Evolutionary conservation across 2,888 invertebrate species (phyloP), one percentile per base, ranked within the genome.

Genomic region (Andricus quercusramuli): DNA sequence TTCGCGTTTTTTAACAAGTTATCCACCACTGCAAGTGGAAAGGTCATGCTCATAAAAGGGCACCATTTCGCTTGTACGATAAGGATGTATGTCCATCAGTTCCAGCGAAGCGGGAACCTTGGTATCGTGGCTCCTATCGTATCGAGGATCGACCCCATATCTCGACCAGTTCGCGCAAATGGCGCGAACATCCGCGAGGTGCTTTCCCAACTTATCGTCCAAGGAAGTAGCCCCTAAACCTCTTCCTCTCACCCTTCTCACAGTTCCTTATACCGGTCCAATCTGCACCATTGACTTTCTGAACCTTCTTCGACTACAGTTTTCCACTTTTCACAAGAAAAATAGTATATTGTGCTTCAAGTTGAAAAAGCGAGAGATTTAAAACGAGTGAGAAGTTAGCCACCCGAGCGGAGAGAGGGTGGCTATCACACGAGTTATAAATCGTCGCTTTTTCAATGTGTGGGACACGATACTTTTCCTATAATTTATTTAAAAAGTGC

Each of bases 101-200:
- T 81, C 80, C 56, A 66, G 67, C 44, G 70, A 74, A 79, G 79
- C 66, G 80, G 82, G 79, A 80, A 82, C 78, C 78, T 68, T 68
- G 81, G 84, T 88, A 89, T 88, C 88, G 86, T 86, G 80, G 83
- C 80, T 84, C 83, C 83, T 88, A 87, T 88, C 86, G 88, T 88
- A 89, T 87, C 88, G 89, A 88, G 86, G 89, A 89, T 90, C 89
- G 88, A 83, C 83, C 83, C 79, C 82, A 84, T 88, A 89, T 90
- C 90, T 89, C 87, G 88, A 83, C 83, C 83, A 84, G 84, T 85
- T 86, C 86, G 88, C 89, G 91, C 90, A 92, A 92, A 92, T 92
- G 92, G 91, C 90, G 90, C 90, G 90, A 90, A 92, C 91, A 92
- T 92, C 91, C 92, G 92, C 88, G 89, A 86, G 88, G 84, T 88